Evolutionary conservation across 1,140 invertebrate species (phyloP).

Genomic region (Drosophila sechellia): DNA sequence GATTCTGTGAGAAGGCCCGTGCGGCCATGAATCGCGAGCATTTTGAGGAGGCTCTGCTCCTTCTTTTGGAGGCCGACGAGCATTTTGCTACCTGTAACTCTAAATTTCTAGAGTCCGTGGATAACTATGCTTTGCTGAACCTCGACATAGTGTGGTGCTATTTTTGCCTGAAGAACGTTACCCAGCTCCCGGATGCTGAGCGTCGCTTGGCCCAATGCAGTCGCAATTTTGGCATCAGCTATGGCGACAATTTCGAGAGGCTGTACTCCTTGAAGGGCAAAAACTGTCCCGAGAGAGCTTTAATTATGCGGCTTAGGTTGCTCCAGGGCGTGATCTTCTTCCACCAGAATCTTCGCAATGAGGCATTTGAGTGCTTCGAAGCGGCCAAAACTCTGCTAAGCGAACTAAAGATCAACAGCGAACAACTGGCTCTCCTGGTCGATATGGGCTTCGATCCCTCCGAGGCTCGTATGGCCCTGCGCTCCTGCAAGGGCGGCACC

Average conservation of each 20-base stretch:
- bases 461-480: conserved; percentile 88
- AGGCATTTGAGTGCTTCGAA: conserved; percentile 86
- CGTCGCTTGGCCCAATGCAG: conserved; percentile 88
- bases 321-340: conserved; percentile 91
- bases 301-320: conserved; percentile 91
- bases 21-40: conserved; percentile 88
- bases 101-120: conserved; percentile 88
- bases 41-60: conserved; percentile 88
- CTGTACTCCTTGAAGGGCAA: conserved; percentile 89
- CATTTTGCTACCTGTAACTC: conserved; percentile 90
- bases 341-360: conserved; percentile 88
- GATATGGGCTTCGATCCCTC: conserved; percentile 87
- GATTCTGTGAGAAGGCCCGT: conserved; percentile 91
- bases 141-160: conserved; percentile 95
- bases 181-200: conserved; percentile 90
- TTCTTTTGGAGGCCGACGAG: conserved; percentile 91
- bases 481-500: conserved; percentile 87
- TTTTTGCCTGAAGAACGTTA: conserved; percentile 88
- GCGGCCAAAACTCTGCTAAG: conserved; percentile 87
- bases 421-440: conserved; percentile 85
- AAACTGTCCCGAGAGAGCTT: conserved; percentile 88
- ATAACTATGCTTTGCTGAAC: conserved; percentile 92
- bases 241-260: conserved; percentile 89
- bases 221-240: conserved; percentile 88
- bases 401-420: conserved; percentile 87